These are phyloP conservation scores for Megalops cyprinoides DNA, from an alignment of 2,797 vertebrate genomes.

Conservation along the genomic window DNA sequence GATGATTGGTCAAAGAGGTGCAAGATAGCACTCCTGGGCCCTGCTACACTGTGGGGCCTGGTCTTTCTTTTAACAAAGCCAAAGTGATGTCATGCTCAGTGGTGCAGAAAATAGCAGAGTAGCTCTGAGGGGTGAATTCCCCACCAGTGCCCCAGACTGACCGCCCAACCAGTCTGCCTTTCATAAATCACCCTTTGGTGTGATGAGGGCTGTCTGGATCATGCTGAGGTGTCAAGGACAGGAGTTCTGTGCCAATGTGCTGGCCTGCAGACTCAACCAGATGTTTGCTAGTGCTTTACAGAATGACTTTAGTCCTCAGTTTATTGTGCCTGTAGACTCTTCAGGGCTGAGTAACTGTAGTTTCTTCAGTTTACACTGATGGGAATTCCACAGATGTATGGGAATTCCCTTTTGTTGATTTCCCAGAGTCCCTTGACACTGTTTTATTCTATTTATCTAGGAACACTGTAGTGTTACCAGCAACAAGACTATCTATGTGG, in stretches of 20 bases:
- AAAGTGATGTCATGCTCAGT: neutral
- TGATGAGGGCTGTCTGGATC: neutral
- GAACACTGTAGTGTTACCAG: neutral
- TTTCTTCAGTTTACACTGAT: too few species aligned
- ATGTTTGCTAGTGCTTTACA: neutral
- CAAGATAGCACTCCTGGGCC: neutral
- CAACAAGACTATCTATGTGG: neutral
- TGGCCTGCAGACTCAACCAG: neutral
- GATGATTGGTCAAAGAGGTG: neutral
- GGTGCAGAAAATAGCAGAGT: neutral
- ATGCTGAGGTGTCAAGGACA: neutral
- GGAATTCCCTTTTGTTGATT: neutral
- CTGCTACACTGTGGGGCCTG: neutral
- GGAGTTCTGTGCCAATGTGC: neutral
- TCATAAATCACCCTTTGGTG: neutral
- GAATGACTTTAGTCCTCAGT: neutral
- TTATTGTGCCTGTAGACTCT: neutral
- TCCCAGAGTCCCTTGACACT: neutral
- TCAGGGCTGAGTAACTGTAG: neutral
- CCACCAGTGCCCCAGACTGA: neutral
- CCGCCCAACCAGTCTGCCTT: neutral
- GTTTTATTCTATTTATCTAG: neutral
- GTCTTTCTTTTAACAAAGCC: neutral
- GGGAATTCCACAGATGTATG: neutral
- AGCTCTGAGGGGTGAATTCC: too few species aligned